Conservation (phyloP, 2,797 vertebrate species). For the Acanthurus lineatus region DNA sequence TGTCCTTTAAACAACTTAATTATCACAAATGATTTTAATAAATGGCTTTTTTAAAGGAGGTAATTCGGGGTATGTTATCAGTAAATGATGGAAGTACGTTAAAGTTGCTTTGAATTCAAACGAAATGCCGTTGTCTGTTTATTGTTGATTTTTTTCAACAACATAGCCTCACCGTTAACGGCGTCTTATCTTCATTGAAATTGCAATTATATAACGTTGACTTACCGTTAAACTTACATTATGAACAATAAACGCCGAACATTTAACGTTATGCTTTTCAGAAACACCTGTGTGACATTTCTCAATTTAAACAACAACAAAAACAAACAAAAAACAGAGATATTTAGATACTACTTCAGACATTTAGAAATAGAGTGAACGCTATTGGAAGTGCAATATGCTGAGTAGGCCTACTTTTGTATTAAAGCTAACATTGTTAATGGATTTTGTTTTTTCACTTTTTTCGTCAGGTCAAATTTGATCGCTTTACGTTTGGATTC, state of each 20-base stretch:
- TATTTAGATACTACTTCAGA: too few relatives aligned
- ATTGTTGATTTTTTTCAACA: too few relatives aligned
- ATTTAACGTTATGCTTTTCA: background rate
- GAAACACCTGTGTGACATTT: background rate
- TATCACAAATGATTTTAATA: background rate
- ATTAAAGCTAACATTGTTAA: background rate
- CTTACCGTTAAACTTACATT: background rate
- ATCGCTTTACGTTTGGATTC: background rate
- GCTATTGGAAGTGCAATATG: too few relatives aligned
- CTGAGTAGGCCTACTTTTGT: background rate
- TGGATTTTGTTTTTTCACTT: background rate
- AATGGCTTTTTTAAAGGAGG: accelerated
- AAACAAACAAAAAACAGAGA: too few relatives aligned
- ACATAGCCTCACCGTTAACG: too few relatives aligned
- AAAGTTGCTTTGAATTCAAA: too few relatives aligned
- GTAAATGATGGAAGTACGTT: background rate
- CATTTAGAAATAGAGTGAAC: background rate
- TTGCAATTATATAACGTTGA: too few relatives aligned
- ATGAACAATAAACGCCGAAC: background rate
- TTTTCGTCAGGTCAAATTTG: background rate
- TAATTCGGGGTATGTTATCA: too few relatives aligned
- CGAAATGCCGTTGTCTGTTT: too few relatives aligned
- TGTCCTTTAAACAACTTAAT: background rate
- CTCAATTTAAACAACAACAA: background rate
- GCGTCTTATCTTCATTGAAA: too few relatives aligned